Evolutionary conservation across 2,888 invertebrate genomes (phyloP).

Genomic region (Cantharis flavilabris): DNA sequence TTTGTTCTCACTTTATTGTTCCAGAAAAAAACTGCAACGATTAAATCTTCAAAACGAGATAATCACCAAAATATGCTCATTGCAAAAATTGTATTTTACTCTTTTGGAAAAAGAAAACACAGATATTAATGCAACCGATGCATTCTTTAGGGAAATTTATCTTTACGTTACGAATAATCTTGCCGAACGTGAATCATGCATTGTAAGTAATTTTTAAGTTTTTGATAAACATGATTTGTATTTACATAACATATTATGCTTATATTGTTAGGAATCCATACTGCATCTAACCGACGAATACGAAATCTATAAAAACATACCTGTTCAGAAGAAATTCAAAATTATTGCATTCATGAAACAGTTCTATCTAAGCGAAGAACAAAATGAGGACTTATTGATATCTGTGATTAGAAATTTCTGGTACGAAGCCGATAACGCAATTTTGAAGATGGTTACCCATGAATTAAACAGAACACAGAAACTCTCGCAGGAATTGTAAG

Average conservation of each 20-base stretch:
- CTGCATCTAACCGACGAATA: slow-evolving; percentile 12
- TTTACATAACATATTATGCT: too few relatives aligned
- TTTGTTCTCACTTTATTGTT: neutral
- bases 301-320: slow-evolving; percentile 6
- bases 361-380: neutral
- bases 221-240: too few relatives aligned
- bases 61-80: slow-evolving; percentile 2
- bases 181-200: neutral
- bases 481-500: slow-evolving; percentile 21
- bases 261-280: slow-evolving; percentile 15
- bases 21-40: slow-evolving; percentile 9
- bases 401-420: slow-evolving; percentile 10
- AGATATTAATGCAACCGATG: slow-evolving; percentile 21
- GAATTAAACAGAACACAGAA: neutral
- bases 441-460: slow-evolving; percentile 11
- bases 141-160: slow-evolving; percentile 24
- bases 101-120: slow-evolving; percentile 7
- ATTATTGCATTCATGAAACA: slow-evolving; percentile 2
- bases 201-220: slow-evolving; percentile 12
- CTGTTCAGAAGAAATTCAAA: slow-evolving; percentile 20
- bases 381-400: neutral
- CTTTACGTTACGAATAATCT: slow-evolving; percentile 18
- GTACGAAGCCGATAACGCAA: slow-evolving; percentile 8
- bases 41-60: neutral
- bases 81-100: neutral